phyloP scores from a whole-genome alignment of 1,140 invertebrate genomes.

The Cyclina sinensis region DNA sequence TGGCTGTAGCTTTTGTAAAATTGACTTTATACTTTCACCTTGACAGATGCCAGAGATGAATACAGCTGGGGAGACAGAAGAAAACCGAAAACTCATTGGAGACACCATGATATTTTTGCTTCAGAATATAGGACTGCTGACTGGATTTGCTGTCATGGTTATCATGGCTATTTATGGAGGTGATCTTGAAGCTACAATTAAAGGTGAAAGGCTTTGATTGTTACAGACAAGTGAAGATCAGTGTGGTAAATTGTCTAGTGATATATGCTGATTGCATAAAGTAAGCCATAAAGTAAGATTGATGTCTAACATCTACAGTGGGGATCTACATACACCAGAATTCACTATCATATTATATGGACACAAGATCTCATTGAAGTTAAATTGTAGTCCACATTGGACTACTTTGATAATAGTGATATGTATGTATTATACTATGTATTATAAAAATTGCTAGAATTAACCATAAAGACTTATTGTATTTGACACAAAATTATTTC shows the following conservation, averaged over 20 bases:
- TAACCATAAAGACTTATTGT: no score
- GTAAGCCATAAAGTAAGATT: no score
- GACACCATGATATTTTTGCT: conserved; percentile 85
- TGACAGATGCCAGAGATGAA: conserved; percentile 86
- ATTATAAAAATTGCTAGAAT: no score
- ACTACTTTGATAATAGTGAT: no score
- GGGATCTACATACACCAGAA: no score
- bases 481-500: no score
- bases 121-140: conserved; percentile 92
- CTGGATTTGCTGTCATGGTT: conserved; percentile 95
- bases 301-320: no score
- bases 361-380: no score
- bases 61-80: conserved; percentile 79
- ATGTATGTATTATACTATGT: no score
- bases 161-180: conserved; percentile 95
- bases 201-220: background rate
- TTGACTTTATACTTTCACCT: background rate
- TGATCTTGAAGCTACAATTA: conserved; percentile 45
- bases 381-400: no score
- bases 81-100: conserved; percentile 74
- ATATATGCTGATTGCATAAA: background rate
- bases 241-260: background rate
- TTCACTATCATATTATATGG: no score
- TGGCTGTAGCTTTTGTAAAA: no score
- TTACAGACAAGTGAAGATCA: background rate